Base-by-base conservation (phyloP, 2,797 vertebrate genomes). In the Cossypha caffra region DNA sequence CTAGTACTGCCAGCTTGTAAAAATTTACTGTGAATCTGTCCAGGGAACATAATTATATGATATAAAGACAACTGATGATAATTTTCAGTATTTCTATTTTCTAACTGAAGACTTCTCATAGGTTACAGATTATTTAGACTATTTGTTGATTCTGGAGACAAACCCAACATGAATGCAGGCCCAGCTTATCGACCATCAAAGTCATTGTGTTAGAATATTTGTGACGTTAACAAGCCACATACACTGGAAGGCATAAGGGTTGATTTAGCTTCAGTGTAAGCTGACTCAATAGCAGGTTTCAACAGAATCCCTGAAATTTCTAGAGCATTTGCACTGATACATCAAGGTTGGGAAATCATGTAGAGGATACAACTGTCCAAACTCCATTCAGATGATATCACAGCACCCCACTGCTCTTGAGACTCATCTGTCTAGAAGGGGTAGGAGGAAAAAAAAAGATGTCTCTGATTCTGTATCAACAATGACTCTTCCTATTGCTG, bases 351-450 rank as follows among this genome's bases (percentile, higher is more conserved):
- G 55, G 68, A 94, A 80, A 71, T 75, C 69, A 21, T 28, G 28
- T 48, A 28, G 68, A 89, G 58, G 72, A 93, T 93, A 81, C 54
- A 93, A 94, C 50, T 84, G 75, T 68, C 62, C 66, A 66, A 80
- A 83, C 66, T 72, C 72, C 0, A 0, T 88, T 86, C 58, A 51
- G 76, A 95, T 95, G 79, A 81, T 75, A 69, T 91, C 88, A 83
- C 17, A 75, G 90, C 68, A 80, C 87, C 79, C 69, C 4, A 1
- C 90, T 90, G 79, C 48, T 95, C 66, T 75, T 58, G 35, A 93
- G 76, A 80, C 37, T 38, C 76, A 81, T 95, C 79, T 95, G 79
- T 77, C 90, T 51, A 62, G 35, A 72, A 61, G 28, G 6, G 12
- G 61, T 61, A 54, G 51, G 16, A 86, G 50, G 28, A 86, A 83